Percentiles rank a stretch among this genome's conserved stretches.
Conservation (phyloP, 2,797 vertebrate species). For the Schizothorax lantsangensis region DNA sequence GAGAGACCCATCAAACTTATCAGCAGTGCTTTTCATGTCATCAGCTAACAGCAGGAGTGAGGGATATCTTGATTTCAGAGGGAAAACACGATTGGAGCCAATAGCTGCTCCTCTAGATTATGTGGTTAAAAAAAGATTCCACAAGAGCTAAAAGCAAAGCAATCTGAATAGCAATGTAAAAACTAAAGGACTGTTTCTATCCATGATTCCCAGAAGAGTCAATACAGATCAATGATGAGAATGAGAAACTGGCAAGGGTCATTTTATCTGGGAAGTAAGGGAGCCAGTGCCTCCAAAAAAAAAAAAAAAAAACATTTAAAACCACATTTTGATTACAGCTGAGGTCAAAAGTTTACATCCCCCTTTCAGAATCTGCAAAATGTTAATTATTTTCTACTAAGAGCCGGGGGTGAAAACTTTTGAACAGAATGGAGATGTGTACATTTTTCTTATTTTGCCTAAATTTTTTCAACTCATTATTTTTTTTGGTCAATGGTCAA, state of each 20-base stretch:
- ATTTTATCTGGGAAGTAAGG: background rate
- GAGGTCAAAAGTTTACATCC: background rate
- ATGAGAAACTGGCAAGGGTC: no score
- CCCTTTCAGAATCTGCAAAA: background rate
- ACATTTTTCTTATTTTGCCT: no score
- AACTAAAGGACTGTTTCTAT: background rate
- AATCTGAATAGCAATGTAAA: background rate
- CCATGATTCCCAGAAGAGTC: background rate
- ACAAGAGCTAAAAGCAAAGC: conserved; percentile 1
- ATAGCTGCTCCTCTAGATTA: background rate
- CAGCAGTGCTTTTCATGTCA: conserved; percentile 56
- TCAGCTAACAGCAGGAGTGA: conserved; percentile 50
- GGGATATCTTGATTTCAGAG: conserved; percentile 55
- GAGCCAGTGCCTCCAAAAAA: background rate
- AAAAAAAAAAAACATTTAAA: background rate
- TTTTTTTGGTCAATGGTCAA: background rate
- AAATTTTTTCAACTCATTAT: no score
- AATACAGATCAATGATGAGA: background rate
- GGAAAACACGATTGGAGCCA: background rate
- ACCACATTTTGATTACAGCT: background rate
- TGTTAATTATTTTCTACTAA: no score
- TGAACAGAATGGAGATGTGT: no score
- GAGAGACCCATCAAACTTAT: conserved; percentile 56
- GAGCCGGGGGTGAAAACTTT: no score
- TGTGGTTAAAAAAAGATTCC: background rate